These are phyloP conservation scores for Isichthys henryi DNA, from an alignment of 2,113 vertebrate genomes.

Conservation along the genomic window DNA sequence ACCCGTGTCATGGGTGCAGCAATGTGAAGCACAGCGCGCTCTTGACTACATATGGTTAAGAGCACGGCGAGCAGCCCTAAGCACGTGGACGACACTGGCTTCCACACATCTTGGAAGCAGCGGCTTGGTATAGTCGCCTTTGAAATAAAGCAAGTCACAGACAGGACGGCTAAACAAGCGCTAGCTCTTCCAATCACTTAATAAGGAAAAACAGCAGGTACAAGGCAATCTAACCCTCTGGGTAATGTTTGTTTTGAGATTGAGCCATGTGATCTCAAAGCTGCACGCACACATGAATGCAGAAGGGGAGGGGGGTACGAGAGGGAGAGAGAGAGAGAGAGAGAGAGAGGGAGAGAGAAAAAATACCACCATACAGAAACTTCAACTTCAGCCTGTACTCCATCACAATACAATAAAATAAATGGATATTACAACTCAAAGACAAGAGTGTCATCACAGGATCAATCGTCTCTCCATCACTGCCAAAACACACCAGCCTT, in stretches of 20 bases:
- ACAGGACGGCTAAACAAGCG: neutral
- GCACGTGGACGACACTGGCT: constrained; percentile 11
- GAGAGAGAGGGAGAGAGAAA: neutral
- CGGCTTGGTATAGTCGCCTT: constrained; percentile 33
- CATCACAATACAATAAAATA: neutral
- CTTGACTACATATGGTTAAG: constrained; percentile 21
- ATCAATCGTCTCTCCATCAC: neutral
- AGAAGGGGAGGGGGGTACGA: neutral
- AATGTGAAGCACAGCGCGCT: neutral
- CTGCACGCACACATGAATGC: neutral
- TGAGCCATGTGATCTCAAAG: constrained; percentile 32
- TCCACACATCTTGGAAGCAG: constrained; percentile 23
- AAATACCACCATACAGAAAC: neutral
- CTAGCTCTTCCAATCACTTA: constrained; percentile 50
- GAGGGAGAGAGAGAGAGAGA: neutral
- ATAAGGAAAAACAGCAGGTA: constrained; percentile 52
- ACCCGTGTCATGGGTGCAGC: neutral
- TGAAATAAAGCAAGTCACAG: constrained; percentile 34
- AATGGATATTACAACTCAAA: neutral
- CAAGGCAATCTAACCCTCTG: constrained; percentile 50
- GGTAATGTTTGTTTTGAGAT: constrained; percentile 49
- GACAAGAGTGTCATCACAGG: neutral
- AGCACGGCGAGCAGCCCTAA: neutral
- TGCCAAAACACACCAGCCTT: neutral
- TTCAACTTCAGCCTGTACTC: neutral